Base-by-base conservation (phyloP, 2,113 vertebrate genomes). In the Austrofundulus limnaeus region DNA sequence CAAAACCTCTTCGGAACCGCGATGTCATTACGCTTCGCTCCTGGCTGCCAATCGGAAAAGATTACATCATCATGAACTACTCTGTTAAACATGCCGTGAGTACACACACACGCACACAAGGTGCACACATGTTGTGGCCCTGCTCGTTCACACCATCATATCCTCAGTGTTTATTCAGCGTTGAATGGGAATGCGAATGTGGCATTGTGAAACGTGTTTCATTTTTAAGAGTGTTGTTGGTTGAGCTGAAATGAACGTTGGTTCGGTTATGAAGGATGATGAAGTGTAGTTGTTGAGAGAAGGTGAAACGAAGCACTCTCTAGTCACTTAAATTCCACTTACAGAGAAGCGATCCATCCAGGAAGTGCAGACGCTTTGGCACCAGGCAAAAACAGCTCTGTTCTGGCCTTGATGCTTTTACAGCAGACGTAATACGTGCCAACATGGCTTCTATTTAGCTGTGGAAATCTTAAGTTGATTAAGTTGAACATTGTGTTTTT, bases 51-150 rank as follows among this genome's bases (percentile, higher is more conserved):
- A 95, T 96, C 84, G 96, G 94, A 15, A 89, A 82, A 0, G 96
- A 97, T 89, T 98, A 95, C 90, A 97, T 98, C 93, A 98, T 98
- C 90, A 98, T 98, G 95, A 98, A 98, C 91, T 97, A 97, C 90
- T 98, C 96, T 0, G 94, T 98, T 63, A 98, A 97, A 83, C 96
- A 98, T 54, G 72, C 91, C 0, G 96, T 98, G 72, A 94, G 96
- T 93, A 45, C 1, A 28, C 16, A 28, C 20, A 5, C 25, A 61
- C 63, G 43, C 39, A 61, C 37, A 38, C 4, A 37, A 7, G 19
- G n/a, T 14, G 21, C 15, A 20, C 31, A 37, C 11, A 47, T 47
- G 12, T 15, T 61, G 12, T 7, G 38, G 11, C 20, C 20, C 19
- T 21, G n/a, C 39, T 39, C n/a, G 41, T 42, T 72, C 23, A 56